These are phyloP conservation scores for Lacerta bilineata DNA, from an alignment of 2,797 vertebrate species.

Conservation along the genomic window DNA sequence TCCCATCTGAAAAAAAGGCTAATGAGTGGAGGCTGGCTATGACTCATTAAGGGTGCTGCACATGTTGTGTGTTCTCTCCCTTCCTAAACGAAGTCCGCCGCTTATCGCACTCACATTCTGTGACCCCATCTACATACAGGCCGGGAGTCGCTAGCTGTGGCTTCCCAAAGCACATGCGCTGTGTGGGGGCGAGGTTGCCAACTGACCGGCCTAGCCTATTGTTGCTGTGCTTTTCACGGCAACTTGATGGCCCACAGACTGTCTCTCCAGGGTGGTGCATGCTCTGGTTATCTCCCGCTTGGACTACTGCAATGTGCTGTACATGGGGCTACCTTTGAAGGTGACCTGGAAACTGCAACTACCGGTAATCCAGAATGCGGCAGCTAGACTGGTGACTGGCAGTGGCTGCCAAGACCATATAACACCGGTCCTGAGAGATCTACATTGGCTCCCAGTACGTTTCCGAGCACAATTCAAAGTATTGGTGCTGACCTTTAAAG, in stretches of 20 bases:
- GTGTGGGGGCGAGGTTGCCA: neutral
- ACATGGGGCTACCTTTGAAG: too few species aligned
- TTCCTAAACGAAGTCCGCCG: fast-evolving
- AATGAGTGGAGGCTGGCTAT: neutral
- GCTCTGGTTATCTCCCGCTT: too few species aligned
- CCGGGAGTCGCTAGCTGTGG: neutral
- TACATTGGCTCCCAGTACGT: too few species aligned
- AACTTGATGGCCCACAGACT: neutral
- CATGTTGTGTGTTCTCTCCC: neutral
- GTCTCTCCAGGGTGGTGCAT: too few species aligned
- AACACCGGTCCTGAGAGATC: too few species aligned
- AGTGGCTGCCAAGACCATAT: too few species aligned
- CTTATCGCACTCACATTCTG: neutral
- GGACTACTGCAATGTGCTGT: too few species aligned
- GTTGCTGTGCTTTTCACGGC: neutral
- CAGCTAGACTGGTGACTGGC: too few species aligned
- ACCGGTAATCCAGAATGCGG: too few species aligned
- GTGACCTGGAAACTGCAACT: too few species aligned
- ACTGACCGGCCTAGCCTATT: neutral
- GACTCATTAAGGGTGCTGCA: neutral
- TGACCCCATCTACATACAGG: neutral
- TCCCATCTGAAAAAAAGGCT: neutral
- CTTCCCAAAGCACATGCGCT: neutral
- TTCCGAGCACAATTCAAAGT: too few species aligned
- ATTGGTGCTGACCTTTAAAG: too few species aligned